These are phyloP conservation scores for Oophaga sylvatica DNA, from an alignment of 2,797 vertebrate genomes.

Conservation along the genomic window DNA sequence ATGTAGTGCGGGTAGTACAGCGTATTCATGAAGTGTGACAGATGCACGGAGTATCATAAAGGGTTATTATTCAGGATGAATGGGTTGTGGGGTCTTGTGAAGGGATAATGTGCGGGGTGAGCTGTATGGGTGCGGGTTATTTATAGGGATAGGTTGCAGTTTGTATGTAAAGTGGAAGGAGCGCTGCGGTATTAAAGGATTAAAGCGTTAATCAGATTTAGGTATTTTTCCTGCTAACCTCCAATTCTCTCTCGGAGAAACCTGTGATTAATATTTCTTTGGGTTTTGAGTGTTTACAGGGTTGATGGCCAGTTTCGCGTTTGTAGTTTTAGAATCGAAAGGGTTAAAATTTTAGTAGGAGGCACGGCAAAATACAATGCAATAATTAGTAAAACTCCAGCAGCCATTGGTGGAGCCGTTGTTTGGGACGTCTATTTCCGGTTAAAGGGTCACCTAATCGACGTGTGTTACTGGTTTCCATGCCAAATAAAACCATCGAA, in stretches of 20 bases:
- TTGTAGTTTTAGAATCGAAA: background rate
- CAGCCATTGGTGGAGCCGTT: background rate
- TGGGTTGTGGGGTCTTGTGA: background rate
- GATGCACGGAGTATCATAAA: background rate
- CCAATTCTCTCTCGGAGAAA: background rate
- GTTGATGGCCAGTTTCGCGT: no score
- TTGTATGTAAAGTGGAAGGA: conserved; percentile 30
- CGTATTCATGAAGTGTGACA: no score
- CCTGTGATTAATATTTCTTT: background rate
- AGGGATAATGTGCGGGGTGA: background rate
- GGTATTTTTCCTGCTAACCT: background rate
- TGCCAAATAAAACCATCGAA: background rate
- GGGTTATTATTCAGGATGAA: background rate
- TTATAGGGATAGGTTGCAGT: conserved; percentile 6
- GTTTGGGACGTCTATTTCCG: conserved; percentile 13
- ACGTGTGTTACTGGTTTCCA: background rate
- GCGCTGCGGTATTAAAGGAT: conserved; percentile 13
- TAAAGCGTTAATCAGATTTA: conserved; percentile 25
- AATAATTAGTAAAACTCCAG: background rate
- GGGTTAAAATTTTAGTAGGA: background rate
- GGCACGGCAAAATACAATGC: background rate
- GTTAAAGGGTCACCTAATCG: background rate
- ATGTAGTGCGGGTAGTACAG: background rate
- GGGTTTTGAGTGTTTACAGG: background rate
- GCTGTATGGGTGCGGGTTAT: background rate